Evolutionary conservation across 2,888 invertebrate species (phyloP).

Genomic region (Euplexia lucipara): DNA sequence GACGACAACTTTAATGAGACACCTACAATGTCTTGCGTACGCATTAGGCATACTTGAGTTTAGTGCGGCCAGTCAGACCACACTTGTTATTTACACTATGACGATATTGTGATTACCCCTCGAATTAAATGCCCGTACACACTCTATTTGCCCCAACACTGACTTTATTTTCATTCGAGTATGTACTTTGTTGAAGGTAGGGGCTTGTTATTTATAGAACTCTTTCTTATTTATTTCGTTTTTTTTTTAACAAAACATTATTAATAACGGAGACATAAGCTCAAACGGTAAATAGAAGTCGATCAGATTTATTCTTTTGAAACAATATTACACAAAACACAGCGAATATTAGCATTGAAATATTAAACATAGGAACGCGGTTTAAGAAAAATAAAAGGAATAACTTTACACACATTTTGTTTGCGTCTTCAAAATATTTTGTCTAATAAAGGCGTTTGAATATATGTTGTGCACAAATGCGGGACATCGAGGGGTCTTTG

Average conservation of each 20-base stretch:
- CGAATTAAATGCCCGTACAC: constrained; percentile 11
- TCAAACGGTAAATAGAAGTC: constrained; percentile 17
- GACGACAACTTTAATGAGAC: constrained; percentile 63
- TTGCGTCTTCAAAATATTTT: constrained; percentile 39
- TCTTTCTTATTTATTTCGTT: constrained; percentile 5
- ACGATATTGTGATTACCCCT: constrained; percentile 21
- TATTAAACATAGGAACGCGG: constrained; percentile 35
- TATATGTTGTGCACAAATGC: constrained; percentile 35
- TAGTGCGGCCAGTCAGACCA: constrained; percentile 40
- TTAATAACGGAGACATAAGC: constrained; percentile 22
- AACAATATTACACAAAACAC: constrained; percentile 33
- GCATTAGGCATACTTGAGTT: constrained; percentile 41
- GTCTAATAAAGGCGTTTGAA: constrained; percentile 45
- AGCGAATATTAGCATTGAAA: constrained; percentile 35
- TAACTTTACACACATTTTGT: constrained; percentile 36
- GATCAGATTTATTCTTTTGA: constrained; percentile 37
- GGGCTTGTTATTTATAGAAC: background rate
- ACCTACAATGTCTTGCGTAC: constrained; percentile 51
- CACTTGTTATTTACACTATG: constrained; percentile 28
- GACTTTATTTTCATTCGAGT: constrained; percentile 12
- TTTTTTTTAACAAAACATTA: constrained; percentile 13
- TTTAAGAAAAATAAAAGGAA: constrained; percentile 20
- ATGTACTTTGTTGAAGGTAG: background rate
- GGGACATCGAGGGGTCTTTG: constrained; percentile 37
- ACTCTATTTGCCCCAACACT: background rate